phyloP scores from a whole-genome alignment of 2,888 invertebrate species.

The Trachelus stipa region DNA sequence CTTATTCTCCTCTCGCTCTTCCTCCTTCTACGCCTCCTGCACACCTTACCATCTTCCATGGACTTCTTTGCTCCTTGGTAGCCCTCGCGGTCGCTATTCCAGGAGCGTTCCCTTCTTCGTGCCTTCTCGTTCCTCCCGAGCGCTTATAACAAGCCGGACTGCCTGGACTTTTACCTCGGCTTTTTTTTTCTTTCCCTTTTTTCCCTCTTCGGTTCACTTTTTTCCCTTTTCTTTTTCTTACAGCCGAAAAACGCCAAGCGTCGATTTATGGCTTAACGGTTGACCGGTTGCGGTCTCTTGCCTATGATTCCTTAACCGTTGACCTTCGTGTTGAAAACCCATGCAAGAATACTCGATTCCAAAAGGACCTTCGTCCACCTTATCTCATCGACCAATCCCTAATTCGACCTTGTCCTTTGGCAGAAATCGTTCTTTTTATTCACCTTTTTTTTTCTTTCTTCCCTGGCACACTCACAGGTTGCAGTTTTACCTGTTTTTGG shows the following conservation, averaged over 20 bases:
- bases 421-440: conserved; percentile 15
- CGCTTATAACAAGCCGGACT: conserved; percentile 58
- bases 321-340: conserved; percentile 45
- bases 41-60: conserved; percentile 14
- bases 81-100: not conserved
- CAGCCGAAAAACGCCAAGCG: conserved; percentile 56
- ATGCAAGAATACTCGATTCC: not conserved
- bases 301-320: conserved; percentile 44
- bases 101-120: not conserved
- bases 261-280: conserved; percentile 62
- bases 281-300: conserved; percentile 63
- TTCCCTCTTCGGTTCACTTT: conserved; percentile 31
- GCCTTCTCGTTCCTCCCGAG: conserved; percentile 22
- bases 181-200: conserved; percentile 26
- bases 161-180: conserved; percentile 35
- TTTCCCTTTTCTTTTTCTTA: conserved; percentile 19
- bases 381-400: conserved; percentile 9
- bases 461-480: not conserved
- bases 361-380: conserved; percentile 9
- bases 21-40: conserved; percentile 20
- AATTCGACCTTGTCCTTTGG: conserved; percentile 15
- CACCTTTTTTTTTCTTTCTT: conserved; percentile 20
- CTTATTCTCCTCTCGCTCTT: conserved; percentile 10
- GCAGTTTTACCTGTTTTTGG: conserved; percentile 28
- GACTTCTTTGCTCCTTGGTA: not conserved